A percentile compares a stretch with the other conserved stretches of the same genome.
phyloP scores from a whole-genome alignment of 2,113 vertebrate species.

The Coturnix japonica region DNA sequence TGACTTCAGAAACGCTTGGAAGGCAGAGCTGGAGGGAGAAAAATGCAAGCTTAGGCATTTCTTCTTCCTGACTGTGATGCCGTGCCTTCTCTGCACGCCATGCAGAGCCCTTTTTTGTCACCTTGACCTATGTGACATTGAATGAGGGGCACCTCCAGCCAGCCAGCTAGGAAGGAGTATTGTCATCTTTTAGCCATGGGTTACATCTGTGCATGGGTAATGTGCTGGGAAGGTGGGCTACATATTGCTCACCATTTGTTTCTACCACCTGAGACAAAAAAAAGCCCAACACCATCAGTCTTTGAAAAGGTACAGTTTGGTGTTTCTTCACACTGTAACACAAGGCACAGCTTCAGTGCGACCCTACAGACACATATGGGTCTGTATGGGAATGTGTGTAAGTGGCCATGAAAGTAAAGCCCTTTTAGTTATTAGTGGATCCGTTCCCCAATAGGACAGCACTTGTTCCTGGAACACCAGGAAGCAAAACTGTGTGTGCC shows the following conservation, averaged over 20 bases:
- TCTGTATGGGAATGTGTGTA: not conserved
- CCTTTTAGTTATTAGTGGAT: not conserved
- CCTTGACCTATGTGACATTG: rapidly evolving
- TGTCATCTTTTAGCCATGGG: not conserved
- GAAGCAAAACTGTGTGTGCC: not conserved
- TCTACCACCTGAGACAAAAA: not conserved
- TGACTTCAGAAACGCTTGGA: not conserved
- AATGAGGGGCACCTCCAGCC: not conserved
- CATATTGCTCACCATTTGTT: rapidly evolving
- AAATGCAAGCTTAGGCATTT: not conserved
- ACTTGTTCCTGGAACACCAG: not conserved
- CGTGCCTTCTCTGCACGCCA: not conserved
- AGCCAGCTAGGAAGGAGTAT: rapidly evolving
- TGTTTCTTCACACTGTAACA: not conserved
- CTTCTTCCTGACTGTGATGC: rapidly evolving
- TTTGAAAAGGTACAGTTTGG: not conserved
- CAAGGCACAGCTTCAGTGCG: rapidly evolving
- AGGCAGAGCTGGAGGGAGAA: not conserved
- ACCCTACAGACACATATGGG: rapidly evolving
- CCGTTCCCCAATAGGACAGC: not conserved
- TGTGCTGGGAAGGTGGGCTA: not conserved
- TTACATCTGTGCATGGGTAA: not conserved
- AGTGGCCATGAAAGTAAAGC: not conserved
- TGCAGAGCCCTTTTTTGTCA: rapidly evolving
- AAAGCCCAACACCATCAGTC: rapidly evolving